Evolutionary conservation across 1,140 invertebrate genomes (phyloP), one percentile per base, ranked within the genome.

Genomic region (Apolygus lucorum): DNA sequence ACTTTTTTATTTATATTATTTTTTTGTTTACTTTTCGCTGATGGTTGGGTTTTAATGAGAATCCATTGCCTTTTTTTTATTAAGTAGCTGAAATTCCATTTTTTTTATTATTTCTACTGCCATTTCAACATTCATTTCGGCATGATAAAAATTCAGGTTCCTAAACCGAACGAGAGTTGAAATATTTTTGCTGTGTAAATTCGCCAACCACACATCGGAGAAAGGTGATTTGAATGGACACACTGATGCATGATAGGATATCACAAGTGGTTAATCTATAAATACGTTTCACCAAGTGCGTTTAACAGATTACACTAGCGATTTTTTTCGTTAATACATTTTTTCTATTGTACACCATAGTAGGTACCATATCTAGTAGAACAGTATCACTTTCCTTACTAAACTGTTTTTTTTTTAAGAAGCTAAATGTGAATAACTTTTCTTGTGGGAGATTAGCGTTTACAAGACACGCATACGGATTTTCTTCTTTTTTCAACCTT

Each of bases 1-100:
- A 69, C 68, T 54, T 54, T 11, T 49, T 54, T 54, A 21, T 54
- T 1, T 2, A 24, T n/a, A 54, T 54, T n/a, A 49, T 49, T 11
- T 11, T 54, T 54, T 54, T 24, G 25, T 54, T 54, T 2, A 2
- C n/a, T 4, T 42, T 42, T 42, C 34, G 17, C 34, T 42, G 34
- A 42, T 17, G 34, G 34, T 42, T 42, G 17, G 17, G 34, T 42
- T n/a, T n/a, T n/a, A n/a, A n/a, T n/a, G n/a, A n/a, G n/a, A n/a
- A n/a, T n/a, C n/a, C n/a, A n/a, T n/a, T n/a, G n/a, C n/a, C n/a
- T n/a, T n/a, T n/a, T n/a, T n/a, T n/a, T n/a, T n/a, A n/a, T n/a
- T n/a, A n/a, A n/a, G n/a, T n/a, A n/a, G n/a, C n/a, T n/a, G n/a
- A n/a, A n/a, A n/a, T n/a, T n/a, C n/a, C n/a, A n/a, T n/a, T n/a